These are phyloP conservation scores for Melanargia galathea DNA, from an alignment of 2,888 invertebrate species.

Conservation along the genomic window DNA sequence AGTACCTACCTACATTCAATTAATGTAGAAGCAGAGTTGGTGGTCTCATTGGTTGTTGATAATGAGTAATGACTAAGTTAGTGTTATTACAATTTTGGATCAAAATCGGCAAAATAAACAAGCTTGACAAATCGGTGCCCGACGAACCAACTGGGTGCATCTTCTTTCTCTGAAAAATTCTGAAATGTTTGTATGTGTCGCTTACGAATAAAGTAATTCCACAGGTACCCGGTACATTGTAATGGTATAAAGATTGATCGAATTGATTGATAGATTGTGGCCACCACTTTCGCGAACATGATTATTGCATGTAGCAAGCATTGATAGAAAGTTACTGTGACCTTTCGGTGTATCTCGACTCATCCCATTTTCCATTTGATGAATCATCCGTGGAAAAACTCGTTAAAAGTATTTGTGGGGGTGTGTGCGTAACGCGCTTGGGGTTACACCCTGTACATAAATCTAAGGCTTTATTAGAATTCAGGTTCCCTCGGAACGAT, in stretches of 20 bases:
- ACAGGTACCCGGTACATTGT: neutral
- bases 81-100: no score
- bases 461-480: constrained; percentile 30
- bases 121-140: no score
- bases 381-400: constrained; percentile 63
- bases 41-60: no score
- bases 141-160: no score
- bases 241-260: neutral
- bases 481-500: constrained; percentile 15
- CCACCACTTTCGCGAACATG: neutral
- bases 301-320: neutral
- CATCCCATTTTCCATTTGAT: constrained; percentile 45
- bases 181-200: no score
- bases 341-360: constrained; percentile 21
- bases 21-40: no score
- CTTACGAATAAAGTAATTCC: no score
- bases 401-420: constrained; percentile 50
- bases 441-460: constrained; percentile 24
- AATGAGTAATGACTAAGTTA: no score
- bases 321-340: constrained; percentile 3
- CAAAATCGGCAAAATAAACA: no score
- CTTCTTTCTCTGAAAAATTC: no score
- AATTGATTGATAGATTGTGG: neutral
- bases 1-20: no score
- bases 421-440: constrained; percentile 16